Evolutionary conservation across 2,888 invertebrate species (phyloP), one percentile per base, ranked within the genome.

Genomic region (Smittia aterrima): DNA sequence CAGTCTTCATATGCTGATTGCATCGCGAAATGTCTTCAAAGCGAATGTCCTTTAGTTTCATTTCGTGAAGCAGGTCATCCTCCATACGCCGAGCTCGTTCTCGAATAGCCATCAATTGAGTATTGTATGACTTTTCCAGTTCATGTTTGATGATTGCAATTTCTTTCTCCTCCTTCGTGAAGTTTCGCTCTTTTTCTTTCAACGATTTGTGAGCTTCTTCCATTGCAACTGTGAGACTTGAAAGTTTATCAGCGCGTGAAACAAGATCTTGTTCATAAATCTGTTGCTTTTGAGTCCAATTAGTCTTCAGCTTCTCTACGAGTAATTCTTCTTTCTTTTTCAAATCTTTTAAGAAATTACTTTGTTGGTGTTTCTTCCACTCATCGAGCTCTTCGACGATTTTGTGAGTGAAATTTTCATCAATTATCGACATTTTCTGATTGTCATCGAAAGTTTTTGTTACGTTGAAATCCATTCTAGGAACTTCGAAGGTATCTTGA

Each of bases 291-390:
- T 84, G 84, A 7, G 84, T 81, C 87, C 88, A 89, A 76, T 88
- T 87, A n/a, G 82, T 82, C 0, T 85, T 83, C 13, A 89, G 78
- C 0, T 85, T 79, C 0, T 84, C 83, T 2, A 87, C 78, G 78
- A 88, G 86, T 75, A 84, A 83, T 20, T 85, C 83, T 78, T 89
- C 88, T 79, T 87, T 88, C 73, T 83, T 84, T 78, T 85, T 85
- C 13, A 89, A 78, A 84, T 88, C 88, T 54, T 82, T 80, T 78
- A 87, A 85, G 78, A 88, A 91, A 6, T 87, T 79, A 75, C 87
- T 85, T 78, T 89, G 88, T 78, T 91, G 88, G 25, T 86, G 84
- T 76, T 87, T 86, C 79, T 91, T 92, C 92, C 92, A 92, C 24
- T 87, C 87, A 78, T 90, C 90, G 1, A 92, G 81, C 76, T 91